These are phyloP conservation scores for Epinephelus awoara DNA, from an alignment of 2,797 vertebrate species.

Conservation along the genomic window DNA sequence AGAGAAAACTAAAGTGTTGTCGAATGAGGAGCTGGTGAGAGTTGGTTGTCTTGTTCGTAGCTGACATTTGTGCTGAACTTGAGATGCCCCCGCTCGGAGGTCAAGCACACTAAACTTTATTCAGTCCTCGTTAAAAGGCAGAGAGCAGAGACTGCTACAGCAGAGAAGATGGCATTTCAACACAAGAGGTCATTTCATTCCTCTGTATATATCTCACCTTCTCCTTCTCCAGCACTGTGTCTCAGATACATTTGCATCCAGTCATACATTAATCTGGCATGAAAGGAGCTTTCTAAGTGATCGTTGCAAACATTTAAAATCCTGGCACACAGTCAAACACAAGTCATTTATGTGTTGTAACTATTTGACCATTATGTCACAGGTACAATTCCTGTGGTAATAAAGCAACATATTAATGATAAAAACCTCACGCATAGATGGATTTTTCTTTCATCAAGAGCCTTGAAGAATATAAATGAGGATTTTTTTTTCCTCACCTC, in stretches of 20 bases:
- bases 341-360: neutral
- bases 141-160: constrained; percentile 7
- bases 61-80: constrained; percentile 48
- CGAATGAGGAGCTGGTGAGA: constrained; percentile 14
- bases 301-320: neutral
- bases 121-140: constrained; percentile 34
- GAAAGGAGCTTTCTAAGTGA: neutral
- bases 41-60: constrained; percentile 28
- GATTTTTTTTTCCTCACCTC: constrained; percentile 42
- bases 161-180: constrained; percentile 28
- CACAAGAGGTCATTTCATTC: constrained; percentile 18
- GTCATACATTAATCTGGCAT: neutral
- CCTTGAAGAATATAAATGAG: constrained; percentile 68
- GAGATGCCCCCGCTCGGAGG: constrained; percentile 36
- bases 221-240: neutral
- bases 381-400: constrained; percentile 21
- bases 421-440: constrained; percentile 33
- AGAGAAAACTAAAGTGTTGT: constrained; percentile 2
- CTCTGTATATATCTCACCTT: neutral
- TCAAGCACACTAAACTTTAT: constrained; percentile 42
- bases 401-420: constrained; percentile 17
- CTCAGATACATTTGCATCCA: constrained; percentile 8
- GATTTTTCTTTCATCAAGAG: constrained; percentile 51
- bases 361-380: constrained; percentile 16
- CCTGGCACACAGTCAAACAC: neutral